These are phyloP conservation scores for Acrossocheilus fasciatus DNA, from an alignment of 2,797 vertebrate species.

Conservation along the genomic window DNA sequence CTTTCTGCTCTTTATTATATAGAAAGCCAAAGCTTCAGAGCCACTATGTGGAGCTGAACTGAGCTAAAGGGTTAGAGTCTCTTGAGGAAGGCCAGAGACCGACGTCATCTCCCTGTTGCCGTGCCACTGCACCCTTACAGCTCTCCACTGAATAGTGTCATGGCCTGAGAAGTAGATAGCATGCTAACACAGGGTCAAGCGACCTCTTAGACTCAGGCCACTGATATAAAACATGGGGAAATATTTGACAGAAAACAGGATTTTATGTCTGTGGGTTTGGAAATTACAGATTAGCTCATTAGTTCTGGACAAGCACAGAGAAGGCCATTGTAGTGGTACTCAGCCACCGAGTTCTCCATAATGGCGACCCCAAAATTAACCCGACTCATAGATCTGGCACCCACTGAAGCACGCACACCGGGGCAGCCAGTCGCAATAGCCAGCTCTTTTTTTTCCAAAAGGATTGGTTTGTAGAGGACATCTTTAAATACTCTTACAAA, in stretches of 20 bases:
- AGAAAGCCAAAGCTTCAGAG: neutral
- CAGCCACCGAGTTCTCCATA: slow-evolving; percentile 61
- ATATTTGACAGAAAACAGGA: slow-evolving; percentile 30
- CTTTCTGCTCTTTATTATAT: slow-evolving; percentile 2
- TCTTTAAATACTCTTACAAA: slow-evolving; percentile 80
- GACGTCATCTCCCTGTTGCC: slow-evolving; percentile 8
- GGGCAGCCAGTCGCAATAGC: slow-evolving; percentile 22
- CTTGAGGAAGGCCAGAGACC: neutral
- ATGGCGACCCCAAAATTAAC: slow-evolving; percentile 68
- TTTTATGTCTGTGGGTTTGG: slow-evolving; percentile 48
- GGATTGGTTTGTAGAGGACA: slow-evolving; percentile 73
- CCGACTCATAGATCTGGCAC: slow-evolving; percentile 66
- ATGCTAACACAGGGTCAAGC: slow-evolving; percentile 24
- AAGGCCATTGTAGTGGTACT: slow-evolving; percentile 51
- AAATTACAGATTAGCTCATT: slow-evolving; percentile 53
- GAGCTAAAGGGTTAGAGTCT: neutral
- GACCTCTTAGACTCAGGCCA: slow-evolving; percentile 1
- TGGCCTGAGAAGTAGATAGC: slow-evolving; percentile 18
- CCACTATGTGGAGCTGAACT: neutral
- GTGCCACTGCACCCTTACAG: slow-evolving; percentile 20
- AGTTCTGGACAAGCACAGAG: slow-evolving; percentile 49
- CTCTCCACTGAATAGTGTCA: slow-evolving; percentile 4
- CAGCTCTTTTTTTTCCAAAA: slow-evolving; percentile 31
- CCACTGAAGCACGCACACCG: slow-evolving; percentile 2
- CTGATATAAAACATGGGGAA: slow-evolving; percentile 15